Conservation (phyloP, 1,140 invertebrate species). For the Dolichoris vasculosae region DNA sequence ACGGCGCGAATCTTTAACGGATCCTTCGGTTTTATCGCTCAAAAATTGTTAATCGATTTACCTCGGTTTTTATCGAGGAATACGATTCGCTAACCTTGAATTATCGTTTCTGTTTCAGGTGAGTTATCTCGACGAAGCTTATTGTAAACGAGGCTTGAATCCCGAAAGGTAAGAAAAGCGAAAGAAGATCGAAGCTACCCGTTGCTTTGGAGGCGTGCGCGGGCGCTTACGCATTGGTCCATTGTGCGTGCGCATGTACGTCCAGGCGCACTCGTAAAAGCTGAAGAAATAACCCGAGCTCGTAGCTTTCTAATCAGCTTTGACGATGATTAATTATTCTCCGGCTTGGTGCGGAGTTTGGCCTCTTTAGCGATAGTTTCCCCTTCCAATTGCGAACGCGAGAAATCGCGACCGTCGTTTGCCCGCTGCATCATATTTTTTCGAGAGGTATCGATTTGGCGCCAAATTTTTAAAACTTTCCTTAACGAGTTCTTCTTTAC, state of each 20-base stretch:
- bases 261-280: not conserved
- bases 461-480: no score
- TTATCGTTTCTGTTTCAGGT: conserved; percentile 61
- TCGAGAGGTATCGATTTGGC: not conserved
- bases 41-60: conserved; percentile 7
- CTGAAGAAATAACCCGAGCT: not conserved
- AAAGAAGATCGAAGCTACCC: not conserved
- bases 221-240: not conserved
- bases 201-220: conserved; percentile 7
- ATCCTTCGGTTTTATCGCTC: not conserved
- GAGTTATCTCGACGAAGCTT: conserved; percentile 43
- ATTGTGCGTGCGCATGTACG: not conserved
- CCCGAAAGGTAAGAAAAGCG: conserved; percentile 27
- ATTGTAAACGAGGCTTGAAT: not conserved
- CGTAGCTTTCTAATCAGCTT: conserved; percentile 46
- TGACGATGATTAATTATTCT: conserved; percentile 44
- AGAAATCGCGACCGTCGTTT: not conserved
- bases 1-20: no score
- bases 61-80: not conserved
- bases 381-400: not conserved
- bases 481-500: no score
- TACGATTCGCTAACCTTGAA: conserved; percentile 10
- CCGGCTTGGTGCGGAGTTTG: not conserved
- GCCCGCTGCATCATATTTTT: not conserved
- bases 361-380: not conserved